Base-by-base conservation (phyloP, 2,888 invertebrate species). In the Drosophila nr. fundita region DNA sequence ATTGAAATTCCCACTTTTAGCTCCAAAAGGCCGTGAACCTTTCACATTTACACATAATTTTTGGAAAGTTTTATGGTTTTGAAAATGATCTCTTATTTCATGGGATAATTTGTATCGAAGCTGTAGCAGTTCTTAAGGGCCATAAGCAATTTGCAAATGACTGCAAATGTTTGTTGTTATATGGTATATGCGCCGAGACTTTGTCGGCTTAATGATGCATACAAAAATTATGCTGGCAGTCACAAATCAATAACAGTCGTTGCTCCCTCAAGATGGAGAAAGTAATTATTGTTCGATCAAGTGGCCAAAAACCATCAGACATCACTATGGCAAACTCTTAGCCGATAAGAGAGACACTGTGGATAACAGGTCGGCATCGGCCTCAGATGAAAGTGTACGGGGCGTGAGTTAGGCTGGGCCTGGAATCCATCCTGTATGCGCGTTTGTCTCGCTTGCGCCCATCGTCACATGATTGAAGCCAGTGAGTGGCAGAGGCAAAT, bases 401-500 rank as follows among this genome's bases (percentile, higher is more conserved):
- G 82, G 80, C 78, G 78, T 76, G 69, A 59, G 67, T 78, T 69
- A 73, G 81, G 73, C 42, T 71, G 71, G 64, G 62, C 73, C 55
- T 60, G 73, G 65, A 76, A 68, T 68, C 64, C 76, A 66, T 81
- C 71, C 66, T 57, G 67, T 49, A 61, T 27, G 54, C 34, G 58
- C 30, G 36, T 54, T 57, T 73, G 73, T 66, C 83, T 80, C 63
- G 72, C 87, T 87, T 85, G 82, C 67, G 65, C 70, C 76, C 81
- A 87, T 87, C 87, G 82, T 84, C 85, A 85, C 87, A 84, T 85
- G 84, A 82, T 83, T 78, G 87, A 86, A 80, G 82, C 54, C 74
- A 60, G 64, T 54, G 61, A 68, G 52, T 52, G 68, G 76, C 30
- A n/a, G 30, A 42, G 40, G 40, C 63, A 87, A 87, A 77, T 78